Evolutionary conservation across 2,888 invertebrate species (phyloP).

Genomic region (Pherbina coryleti): DNA sequence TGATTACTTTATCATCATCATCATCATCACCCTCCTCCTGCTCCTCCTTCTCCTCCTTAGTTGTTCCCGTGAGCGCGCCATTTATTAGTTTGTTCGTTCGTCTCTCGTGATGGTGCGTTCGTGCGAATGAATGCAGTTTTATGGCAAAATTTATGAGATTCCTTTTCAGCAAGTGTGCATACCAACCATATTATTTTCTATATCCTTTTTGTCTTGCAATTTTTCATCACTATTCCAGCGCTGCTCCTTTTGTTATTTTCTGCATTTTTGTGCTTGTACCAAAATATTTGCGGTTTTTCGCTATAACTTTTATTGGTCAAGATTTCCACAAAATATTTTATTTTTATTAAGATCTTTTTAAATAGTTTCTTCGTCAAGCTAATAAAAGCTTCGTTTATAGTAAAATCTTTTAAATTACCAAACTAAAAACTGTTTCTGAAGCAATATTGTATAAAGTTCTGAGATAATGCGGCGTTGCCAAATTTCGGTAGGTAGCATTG

Average conservation of each 20-base stretch:
- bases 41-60: too few species aligned
- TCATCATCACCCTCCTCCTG: not conserved
- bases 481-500: not conserved
- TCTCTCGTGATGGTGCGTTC: not conserved
- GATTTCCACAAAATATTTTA: not conserved
- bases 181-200: conserved; percentile 8
- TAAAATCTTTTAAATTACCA: not conserved
- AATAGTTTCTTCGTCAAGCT: not conserved
- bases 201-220: not conserved
- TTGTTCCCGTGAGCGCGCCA: not conserved
- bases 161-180: conserved; percentile 24
- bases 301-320: conserved; percentile 1
- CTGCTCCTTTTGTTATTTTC: conserved; percentile 21
- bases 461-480: not conserved
- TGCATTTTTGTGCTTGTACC: not conserved
- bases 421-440: not conserved
- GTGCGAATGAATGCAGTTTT: conserved; percentile 20
- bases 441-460: not conserved
- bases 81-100: not conserved
- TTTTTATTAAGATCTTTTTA: not conserved
- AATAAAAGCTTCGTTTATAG: not conserved
- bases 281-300: not conserved
- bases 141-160: conserved; percentile 29
- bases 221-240: not conserved
- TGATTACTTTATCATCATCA: not conserved